phyloP scores from a whole-genome alignment of 1,140 invertebrate species.

The Rhopalosiphum maidis region DNA sequence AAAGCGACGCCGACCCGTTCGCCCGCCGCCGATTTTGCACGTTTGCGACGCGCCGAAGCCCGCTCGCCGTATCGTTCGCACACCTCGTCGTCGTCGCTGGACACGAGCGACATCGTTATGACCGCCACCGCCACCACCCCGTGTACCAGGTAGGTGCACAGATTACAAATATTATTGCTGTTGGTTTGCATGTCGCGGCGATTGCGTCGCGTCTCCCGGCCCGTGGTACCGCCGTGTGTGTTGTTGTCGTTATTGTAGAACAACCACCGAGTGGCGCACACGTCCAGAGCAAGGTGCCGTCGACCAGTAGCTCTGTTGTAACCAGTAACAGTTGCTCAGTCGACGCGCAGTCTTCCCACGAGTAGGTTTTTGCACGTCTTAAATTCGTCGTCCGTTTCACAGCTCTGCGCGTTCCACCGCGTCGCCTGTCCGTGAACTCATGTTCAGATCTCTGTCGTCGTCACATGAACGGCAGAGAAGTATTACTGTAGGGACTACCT shows the following conservation, averaged over 20 bases:
- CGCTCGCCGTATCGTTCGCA: too few relatives aligned
- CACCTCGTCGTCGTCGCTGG: neutral
- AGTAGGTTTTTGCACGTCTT: neutral
- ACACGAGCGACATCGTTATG: neutral
- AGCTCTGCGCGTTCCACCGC: too few relatives aligned
- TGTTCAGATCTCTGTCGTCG: too few relatives aligned
- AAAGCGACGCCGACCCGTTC: neutral
- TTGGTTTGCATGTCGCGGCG: too few relatives aligned
- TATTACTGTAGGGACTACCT: too few relatives aligned
- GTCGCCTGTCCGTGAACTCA: too few relatives aligned
- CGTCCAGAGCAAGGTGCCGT: fast-evolving
- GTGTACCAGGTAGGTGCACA: neutral
- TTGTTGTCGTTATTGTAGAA: neutral
- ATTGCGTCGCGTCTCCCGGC: too few relatives aligned
- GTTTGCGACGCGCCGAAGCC: neutral
- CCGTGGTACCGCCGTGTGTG: too few relatives aligned
- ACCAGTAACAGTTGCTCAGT: neutral
- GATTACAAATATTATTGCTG: neutral
- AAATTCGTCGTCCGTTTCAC: too few relatives aligned
- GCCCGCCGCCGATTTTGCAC: neutral
- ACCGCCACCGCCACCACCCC: neutral
- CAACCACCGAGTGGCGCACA: neutral
- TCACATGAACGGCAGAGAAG: too few relatives aligned
- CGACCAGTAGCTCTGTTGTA: neutral
- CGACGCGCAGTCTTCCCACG: too few relatives aligned